phyloP scores from a whole-genome alignment of 2,113 vertebrate species.

The Carollia perspicillata region DNA sequence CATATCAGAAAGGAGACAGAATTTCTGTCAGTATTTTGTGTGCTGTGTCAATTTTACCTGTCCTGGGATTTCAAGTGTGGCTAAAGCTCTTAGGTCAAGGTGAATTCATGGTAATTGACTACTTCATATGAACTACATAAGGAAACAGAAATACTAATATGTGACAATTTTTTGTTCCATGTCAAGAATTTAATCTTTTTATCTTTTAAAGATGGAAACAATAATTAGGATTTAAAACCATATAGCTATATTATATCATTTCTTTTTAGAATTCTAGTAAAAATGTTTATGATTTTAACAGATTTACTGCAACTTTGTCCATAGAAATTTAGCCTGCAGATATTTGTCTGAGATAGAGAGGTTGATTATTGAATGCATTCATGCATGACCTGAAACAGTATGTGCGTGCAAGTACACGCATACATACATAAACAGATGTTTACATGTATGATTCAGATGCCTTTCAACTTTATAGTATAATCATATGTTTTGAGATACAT shows the following conservation, averaged over 20 bases:
- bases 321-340: background rate
- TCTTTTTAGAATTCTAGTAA: background rate
- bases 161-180: background rate
- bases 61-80: background rate
- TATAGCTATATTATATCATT: background rate
- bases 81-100: background rate
- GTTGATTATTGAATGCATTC: background rate
- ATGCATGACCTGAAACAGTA: background rate
- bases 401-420: background rate
- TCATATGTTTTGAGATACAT: background rate
- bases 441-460: background rate
- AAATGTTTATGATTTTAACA: background rate
- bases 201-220: background rate
- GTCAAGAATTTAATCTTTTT: background rate
- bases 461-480: background rate
- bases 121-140: background rate
- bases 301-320: background rate
- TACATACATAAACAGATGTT: background rate
- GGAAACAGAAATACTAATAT: background rate
- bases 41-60: background rate
- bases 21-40: background rate
- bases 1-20: background rate
- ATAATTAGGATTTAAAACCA: background rate
- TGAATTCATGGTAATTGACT: background rate
- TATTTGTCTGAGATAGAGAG: background rate